Base-by-base conservation (phyloP, 92 coral and sea anemone species). In the Actinostola sp. region DNA sequence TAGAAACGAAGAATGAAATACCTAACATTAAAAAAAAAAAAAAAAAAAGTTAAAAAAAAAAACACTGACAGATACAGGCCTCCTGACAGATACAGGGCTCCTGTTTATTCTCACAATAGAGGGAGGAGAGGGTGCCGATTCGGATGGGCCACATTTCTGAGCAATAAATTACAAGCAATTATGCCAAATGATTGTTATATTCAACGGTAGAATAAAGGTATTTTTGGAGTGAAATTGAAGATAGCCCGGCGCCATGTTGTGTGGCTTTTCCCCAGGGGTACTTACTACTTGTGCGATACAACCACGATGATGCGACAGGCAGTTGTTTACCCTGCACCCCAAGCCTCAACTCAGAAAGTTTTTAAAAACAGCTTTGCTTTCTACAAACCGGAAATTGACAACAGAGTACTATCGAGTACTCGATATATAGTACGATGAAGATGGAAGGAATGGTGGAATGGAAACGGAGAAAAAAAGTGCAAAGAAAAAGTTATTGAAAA, bases 191-290 rank as follows among this genome's bases (percentile, higher is more conserved):
- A 39, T n/a, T n/a, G n/a, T n/a, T n/a, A n/a, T n/a, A n/a, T n/a
- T n/a, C n/a, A n/a, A n/a, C n/a, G n/a, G n/a, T n/a, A n/a, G n/a
- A n/a, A n/a, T n/a, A n/a, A n/a, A n/a, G n/a, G n/a, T n/a, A n/a
- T n/a, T n/a, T n/a, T n/a, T n/a, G n/a, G n/a, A n/a, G n/a, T n/a
- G n/a, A n/a, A n/a, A n/a, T n/a, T n/a, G n/a, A n/a, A n/a, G n/a
- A n/a, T n/a, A n/a, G n/a, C n/a, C n/a, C n/a, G n/a, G n/a, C n/a
- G n/a, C n/a, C n/a, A n/a, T n/a, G n/a, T n/a, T n/a, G n/a, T n/a
- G n/a, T n/a, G n/a, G n/a, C n/a, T n/a, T n/a, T n/a, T 48, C 12
- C 54, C 54, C 54, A 8, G 54, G 54, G 54, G 54, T 48, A 48
- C 54, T 8, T 17, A 7, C 45, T 39, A 7, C 45, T 39, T 39